Conservation (phyloP, 1,140 invertebrate genomes). For the Tetramorium parvispinum region DNA sequence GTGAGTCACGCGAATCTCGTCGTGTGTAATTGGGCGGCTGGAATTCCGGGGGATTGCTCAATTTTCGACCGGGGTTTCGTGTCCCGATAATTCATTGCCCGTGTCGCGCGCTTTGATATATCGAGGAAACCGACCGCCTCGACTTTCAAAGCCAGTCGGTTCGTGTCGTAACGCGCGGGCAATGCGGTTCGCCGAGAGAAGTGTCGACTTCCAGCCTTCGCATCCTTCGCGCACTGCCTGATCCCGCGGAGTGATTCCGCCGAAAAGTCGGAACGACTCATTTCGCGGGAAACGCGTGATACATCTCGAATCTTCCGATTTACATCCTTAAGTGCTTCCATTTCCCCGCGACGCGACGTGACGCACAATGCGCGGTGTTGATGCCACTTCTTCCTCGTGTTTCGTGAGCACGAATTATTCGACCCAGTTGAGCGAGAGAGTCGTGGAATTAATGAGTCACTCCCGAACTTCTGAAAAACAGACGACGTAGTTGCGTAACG, state of each 20-base stretch:
- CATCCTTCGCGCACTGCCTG: neutral
- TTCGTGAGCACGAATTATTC: neutral
- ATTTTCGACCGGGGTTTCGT: conserved; percentile 59
- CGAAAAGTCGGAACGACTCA: neutral
- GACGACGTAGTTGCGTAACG: conserved; percentile 5
- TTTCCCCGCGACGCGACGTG: neutral
- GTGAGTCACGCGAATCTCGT: conserved; percentile 65
- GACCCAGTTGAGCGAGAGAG: neutral
- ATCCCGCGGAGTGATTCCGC: neutral
- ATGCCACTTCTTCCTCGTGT: too few species aligned
- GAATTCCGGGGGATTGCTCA: conserved; percentile 68
- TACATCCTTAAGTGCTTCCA: neutral
- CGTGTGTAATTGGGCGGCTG: conserved; percentile 53
- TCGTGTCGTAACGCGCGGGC: neutral
- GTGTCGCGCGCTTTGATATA: neutral
- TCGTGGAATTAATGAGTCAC: conserved; percentile 38
- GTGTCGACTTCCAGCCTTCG: neutral
- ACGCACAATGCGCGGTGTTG: neutral
- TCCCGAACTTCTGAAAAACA: conserved; percentile 29
- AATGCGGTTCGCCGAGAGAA: neutral
- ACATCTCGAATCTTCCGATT: neutral
- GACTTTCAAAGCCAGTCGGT: conserved; percentile 11
- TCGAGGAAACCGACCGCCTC: neutral
- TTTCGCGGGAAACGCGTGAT: neutral
- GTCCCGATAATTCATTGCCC: conserved; percentile 21